A percentile compares a stretch with the other conserved stretches of the same genome.
Evolutionary conservation across 2,113 vertebrate genomes (phyloP).

Genomic region (Callipepla squamata): DNA sequence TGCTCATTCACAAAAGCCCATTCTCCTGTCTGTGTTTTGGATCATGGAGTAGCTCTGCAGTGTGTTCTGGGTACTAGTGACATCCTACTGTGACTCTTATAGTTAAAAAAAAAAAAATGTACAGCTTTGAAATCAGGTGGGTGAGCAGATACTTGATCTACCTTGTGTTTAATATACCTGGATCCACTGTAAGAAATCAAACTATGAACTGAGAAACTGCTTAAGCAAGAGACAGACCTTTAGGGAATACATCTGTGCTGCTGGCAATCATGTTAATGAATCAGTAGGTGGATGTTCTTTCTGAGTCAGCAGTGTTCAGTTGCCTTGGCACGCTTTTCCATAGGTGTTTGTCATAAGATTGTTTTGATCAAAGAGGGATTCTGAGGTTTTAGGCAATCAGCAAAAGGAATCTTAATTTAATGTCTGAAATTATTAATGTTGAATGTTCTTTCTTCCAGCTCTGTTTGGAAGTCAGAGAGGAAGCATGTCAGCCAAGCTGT

Average conservation of each 20-base stretch:
- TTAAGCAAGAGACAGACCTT: background rate
- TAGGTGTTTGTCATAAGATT: background rate
- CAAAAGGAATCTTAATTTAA: background rate
- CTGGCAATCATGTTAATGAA: background rate
- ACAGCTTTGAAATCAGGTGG: background rate
- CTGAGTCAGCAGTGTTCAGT: background rate
- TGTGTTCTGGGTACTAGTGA: background rate
- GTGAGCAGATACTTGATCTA: background rate
- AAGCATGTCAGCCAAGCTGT: background rate
- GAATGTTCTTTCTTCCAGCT: background rate
- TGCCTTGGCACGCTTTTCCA: background rate
- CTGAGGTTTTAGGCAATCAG: background rate
- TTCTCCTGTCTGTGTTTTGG: background rate
- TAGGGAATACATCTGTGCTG: background rate
- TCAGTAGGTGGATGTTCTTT: background rate
- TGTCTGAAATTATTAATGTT: background rate
- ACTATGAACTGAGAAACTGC: background rate
- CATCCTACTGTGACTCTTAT: background rate
- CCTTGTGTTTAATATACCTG: background rate
- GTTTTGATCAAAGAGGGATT: background rate
- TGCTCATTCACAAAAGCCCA: background rate
- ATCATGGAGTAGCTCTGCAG: accelerated
- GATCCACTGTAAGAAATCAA: background rate
- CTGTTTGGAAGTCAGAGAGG: background rate
- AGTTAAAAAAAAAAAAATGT: background rate